phyloP scores from a whole-genome alignment of 2,113 vertebrate genomes.

The Esox niger region DNA sequence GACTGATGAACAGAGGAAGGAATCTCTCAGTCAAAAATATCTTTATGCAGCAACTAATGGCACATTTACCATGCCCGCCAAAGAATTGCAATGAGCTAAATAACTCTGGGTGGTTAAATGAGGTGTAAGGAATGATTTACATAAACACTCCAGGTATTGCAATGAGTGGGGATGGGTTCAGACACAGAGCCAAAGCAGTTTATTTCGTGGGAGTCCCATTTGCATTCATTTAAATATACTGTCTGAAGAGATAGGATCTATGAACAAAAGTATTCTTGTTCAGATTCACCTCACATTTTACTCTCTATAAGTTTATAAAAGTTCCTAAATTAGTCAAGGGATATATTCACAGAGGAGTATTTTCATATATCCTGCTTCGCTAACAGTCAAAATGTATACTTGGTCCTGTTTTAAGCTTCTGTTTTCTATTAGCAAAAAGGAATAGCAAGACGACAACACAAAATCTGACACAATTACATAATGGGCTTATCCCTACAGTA shows the following conservation, averaged over 20 bases:
- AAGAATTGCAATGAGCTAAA: constrained; percentile 30
- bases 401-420: too few relatives aligned
- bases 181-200: constrained; percentile 40
- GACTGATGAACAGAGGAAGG: neutral
- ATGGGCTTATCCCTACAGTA: too few relatives aligned
- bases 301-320: neutral
- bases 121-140: constrained; percentile 50
- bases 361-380: neutral
- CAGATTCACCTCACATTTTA: constrained; percentile 9
- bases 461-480: too few relatives aligned
- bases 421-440: too few relatives aligned
- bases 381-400: too few relatives aligned
- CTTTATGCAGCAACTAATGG: constrained; percentile 4
- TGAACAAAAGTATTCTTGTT: constrained; percentile 31
- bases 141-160: constrained; percentile 56
- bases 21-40: neutral
- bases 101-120: constrained; percentile 34
- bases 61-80: constrained; percentile 19
- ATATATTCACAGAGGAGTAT: neutral
- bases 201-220: constrained; percentile 57
- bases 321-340: neutral
- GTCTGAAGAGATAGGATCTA: constrained; percentile 34
- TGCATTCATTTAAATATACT: constrained; percentile 66
- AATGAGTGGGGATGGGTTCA: constrained; percentile 50
- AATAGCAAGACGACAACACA: too few relatives aligned